These are phyloP conservation scores for Reinhardtius hippoglossoides DNA, from an alignment of 2,113 vertebrate genomes.

Conservation along the genomic window DNA sequence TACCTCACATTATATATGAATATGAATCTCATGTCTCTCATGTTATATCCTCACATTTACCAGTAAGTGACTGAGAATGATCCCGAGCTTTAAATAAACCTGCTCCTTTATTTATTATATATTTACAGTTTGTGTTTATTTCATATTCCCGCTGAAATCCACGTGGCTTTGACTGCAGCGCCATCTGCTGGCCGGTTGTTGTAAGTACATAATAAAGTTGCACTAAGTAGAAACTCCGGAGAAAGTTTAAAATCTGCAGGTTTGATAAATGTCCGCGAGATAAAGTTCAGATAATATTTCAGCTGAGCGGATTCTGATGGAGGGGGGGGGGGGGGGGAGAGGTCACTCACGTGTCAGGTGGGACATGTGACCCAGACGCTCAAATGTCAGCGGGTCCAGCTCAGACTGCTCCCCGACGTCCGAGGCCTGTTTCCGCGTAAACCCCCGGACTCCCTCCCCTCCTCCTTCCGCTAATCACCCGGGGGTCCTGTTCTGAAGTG, in stretches of 20 bases:
- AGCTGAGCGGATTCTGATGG: too few species aligned
- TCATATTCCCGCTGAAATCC: not conserved
- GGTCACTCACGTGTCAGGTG: not conserved
- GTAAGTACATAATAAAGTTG: not conserved
- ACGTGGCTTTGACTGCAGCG: not conserved
- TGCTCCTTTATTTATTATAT: too few species aligned
- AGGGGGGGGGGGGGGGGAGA: too few species aligned
- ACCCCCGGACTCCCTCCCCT: slow-evolving; percentile 27
- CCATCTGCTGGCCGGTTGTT: not conserved
- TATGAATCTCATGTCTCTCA: too few species aligned
- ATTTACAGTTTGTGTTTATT: not conserved
- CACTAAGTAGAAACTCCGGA: not conserved
- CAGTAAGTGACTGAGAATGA: too few species aligned
- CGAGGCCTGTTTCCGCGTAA: slow-evolving; percentile 24
- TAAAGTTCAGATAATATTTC: too few species aligned
- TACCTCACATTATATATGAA: too few species aligned
- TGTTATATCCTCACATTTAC: too few species aligned
- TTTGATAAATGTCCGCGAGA: too few species aligned
- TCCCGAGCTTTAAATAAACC: too few species aligned
- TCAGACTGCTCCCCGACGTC: slow-evolving; percentile 54
- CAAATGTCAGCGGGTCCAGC: not conserved
- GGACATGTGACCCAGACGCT: not conserved
- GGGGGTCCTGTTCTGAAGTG: slow-evolving; percentile 2
- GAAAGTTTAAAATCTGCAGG: not conserved
- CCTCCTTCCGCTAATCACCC: not conserved